Evolutionary conservation across 2,797 vertebrate species (phyloP).

Genomic region (Parotocinclus haroldoi): DNA sequence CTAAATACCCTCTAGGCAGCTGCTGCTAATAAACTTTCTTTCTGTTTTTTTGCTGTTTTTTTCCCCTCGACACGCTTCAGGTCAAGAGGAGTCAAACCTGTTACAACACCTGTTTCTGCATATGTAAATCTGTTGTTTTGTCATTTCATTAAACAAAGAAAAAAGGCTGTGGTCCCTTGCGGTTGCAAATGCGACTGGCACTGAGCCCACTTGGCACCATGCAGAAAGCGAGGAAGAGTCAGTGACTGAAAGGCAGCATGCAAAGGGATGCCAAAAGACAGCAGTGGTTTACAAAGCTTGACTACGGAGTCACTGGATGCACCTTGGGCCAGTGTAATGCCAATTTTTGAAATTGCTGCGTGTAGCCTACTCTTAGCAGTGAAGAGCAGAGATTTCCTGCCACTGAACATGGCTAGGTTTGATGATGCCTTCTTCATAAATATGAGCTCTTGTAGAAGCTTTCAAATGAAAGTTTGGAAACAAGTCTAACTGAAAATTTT

Average conservation of each 20-base stretch:
- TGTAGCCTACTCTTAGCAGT: constrained; percentile 61
- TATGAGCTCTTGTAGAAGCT: too few species aligned
- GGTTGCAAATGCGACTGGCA: constrained; percentile 80
- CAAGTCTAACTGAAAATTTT: too few species aligned
- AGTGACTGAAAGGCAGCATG: constrained; percentile 8
- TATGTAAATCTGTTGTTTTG: constrained; percentile 94
- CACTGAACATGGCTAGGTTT: too few species aligned
- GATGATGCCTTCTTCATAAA: too few species aligned
- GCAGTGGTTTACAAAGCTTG: constrained; percentile 64
- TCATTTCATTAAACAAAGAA: constrained; percentile 85
- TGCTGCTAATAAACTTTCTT: constrained; percentile 84
- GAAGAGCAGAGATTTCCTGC: background rate
- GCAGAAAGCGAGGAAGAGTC: constrained; percentile 48
- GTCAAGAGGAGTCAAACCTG: constrained; percentile 93
- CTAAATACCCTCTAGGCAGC: constrained; percentile 80
- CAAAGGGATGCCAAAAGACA: constrained; percentile 52
- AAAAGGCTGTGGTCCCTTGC: constrained; percentile 78
- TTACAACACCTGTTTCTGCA: constrained; percentile 91
- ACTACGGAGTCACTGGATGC: constrained; percentile 66
- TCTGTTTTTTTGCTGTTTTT: constrained; percentile 44
- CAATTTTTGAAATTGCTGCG: constrained; percentile 71
- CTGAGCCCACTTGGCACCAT: constrained; percentile 71
- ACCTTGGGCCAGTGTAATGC: constrained; percentile 63
- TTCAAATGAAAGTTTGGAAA: too few species aligned
- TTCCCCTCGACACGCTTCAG: constrained; percentile 65